These are phyloP conservation scores for Drosophila monieri DNA, from an alignment of 2,888 invertebrate genomes.

Conservation along the genomic window DNA sequence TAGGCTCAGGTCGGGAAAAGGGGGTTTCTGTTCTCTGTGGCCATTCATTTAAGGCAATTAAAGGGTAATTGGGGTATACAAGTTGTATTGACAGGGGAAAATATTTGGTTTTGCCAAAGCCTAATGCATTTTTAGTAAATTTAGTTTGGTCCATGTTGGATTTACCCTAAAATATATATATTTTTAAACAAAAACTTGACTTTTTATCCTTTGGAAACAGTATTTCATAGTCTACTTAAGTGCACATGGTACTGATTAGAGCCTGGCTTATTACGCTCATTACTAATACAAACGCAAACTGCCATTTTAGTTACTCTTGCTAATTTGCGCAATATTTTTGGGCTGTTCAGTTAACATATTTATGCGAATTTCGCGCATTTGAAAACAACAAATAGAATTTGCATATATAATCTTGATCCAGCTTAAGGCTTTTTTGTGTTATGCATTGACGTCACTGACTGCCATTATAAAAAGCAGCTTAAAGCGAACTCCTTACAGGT, in stretches of 20 bases:
- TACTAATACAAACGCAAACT: slow-evolving; percentile 40
- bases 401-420: slow-evolving; percentile 38
- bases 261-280: slow-evolving; percentile 32
- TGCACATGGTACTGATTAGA: slow-evolving; percentile 10
- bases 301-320: slow-evolving; percentile 61
- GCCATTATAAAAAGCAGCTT: slow-evolving; percentile 59
- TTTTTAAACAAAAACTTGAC: too few relatives aligned
- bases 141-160: too few relatives aligned
- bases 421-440: slow-evolving; percentile 60
- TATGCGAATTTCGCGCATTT: slow-evolving; percentile 64
- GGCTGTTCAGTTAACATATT: slow-evolving; percentile 71
- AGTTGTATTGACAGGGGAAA: slow-evolving; percentile 5
- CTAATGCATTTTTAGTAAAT: background rate
- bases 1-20: slow-evolving; percentile 5
- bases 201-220: background rate
- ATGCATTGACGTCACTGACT: slow-evolving; percentile 60
- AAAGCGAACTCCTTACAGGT: slow-evolving; percentile 21
- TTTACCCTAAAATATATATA: too few relatives aligned
- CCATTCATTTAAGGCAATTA: slow-evolving; percentile 45
- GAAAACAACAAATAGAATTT: slow-evolving; percentile 62
- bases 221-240: slow-evolving; percentile 1
- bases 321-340: slow-evolving; percentile 59
- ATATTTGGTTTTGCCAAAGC: background rate
- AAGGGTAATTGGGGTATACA: slow-evolving; percentile 42
- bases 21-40: slow-evolving; percentile 35